Conservation (phyloP, 2,113 vertebrate genomes). For the Caretta caretta region DNA sequence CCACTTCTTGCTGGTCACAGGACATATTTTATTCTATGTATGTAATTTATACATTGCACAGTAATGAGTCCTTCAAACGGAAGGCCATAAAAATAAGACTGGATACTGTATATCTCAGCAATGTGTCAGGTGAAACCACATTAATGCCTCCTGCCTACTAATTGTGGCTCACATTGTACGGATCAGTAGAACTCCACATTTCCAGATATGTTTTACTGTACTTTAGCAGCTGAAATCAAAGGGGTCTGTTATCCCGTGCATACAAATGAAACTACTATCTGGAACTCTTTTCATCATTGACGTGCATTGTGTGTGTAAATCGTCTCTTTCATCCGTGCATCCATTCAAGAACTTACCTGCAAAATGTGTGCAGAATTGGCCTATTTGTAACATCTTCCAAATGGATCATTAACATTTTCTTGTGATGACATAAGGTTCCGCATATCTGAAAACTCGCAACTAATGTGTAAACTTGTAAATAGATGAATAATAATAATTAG, state of each 20-base stretch:
- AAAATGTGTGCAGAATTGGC: background rate
- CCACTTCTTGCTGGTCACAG: slow-evolving; percentile 23
- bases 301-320: background rate
- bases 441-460: slow-evolving; percentile 1
- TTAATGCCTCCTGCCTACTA: background rate
- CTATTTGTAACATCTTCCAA: background rate
- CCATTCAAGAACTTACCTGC: background rate
- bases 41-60: slow-evolving; percentile 33
- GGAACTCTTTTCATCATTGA: background rate
- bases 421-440: background rate
- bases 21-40: slow-evolving; percentile 37
- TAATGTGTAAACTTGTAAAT: background rate
- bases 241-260: background rate
- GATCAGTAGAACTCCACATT: background rate
- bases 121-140: background rate
- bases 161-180: background rate
- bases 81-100: slow-evolving; percentile 24
- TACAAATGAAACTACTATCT: background rate
- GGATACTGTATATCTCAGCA: slow-evolving; percentile 2
- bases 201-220: background rate
- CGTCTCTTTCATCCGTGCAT: background rate
- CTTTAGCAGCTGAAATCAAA: background rate
- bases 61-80: slow-evolving; percentile 31
- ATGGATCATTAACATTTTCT: background rate
- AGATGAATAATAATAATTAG: background rate